These are phyloP conservation scores for Drosophila borealis DNA, from an alignment of 2,888 invertebrate genomes.

Conservation along the genomic window DNA sequence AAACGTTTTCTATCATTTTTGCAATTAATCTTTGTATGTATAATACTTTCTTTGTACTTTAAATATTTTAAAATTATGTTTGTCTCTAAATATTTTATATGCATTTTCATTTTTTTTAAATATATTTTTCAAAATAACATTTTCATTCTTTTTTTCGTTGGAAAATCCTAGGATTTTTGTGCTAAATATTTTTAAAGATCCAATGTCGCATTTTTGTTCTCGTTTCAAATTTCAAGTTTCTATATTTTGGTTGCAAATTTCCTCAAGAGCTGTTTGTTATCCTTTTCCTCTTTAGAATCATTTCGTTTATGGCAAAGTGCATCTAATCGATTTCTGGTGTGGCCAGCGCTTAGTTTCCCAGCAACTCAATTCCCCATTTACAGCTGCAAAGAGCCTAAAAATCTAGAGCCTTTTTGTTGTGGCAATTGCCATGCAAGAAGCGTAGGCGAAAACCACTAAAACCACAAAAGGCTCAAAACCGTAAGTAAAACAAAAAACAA, in stretches of 20 bases:
- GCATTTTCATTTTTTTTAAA: neutral
- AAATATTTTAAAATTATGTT: no score
- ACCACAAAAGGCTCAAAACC: conserved; percentile 68
- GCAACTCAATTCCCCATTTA: conserved; percentile 17
- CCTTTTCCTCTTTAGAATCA: neutral
- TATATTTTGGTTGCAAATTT: neutral
- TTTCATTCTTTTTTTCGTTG: neutral
- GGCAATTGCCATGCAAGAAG: conserved; percentile 33
- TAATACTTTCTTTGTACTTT: no score
- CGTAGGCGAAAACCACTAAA: conserved; percentile 25
- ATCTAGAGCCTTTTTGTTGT: conserved; percentile 9
- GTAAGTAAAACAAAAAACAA: conserved; percentile 66
- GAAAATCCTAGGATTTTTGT: neutral
- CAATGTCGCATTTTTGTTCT: neutral
- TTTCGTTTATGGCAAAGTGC: neutral
- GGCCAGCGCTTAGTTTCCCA: conserved; percentile 7
- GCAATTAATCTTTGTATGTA: no score
- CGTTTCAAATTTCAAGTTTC: neutral
- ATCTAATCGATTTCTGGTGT: conserved; percentile 24
- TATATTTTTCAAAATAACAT: neutral
- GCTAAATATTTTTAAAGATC: neutral
- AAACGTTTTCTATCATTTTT: no score
- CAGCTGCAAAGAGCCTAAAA: conserved; percentile 43
- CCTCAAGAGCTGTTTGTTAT: neutral
- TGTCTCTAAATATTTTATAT: no score